Percentiles rank a stretch among this genome's conserved stretches.
These are phyloP conservation scores for Callaeas wilsoni DNA, from an alignment of 2,113 vertebrate species.

Conservation along the genomic window DNA sequence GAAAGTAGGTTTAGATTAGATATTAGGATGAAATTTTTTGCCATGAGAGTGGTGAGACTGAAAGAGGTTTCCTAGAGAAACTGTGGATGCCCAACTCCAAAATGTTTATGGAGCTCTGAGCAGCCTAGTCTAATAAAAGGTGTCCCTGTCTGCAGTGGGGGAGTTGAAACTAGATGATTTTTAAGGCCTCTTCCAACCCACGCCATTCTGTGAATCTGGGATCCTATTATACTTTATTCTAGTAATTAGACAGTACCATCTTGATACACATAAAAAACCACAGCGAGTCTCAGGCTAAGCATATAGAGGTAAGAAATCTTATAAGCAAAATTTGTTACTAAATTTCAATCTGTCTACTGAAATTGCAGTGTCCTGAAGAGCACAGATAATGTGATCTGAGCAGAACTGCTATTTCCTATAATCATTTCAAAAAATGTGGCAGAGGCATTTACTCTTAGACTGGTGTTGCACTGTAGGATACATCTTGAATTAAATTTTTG, in stretches of 20 bases:
- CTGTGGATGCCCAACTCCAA: too few relatives aligned
- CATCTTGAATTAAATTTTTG: neutral
- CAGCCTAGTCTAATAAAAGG: neutral
- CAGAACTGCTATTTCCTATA: neutral
- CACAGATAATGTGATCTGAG: neutral
- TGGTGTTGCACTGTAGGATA: neutral
- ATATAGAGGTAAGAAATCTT: neutral
- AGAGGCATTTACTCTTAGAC: neutral
- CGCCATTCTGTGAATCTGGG: neutral
- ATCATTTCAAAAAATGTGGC: neutral
- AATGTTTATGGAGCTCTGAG: neutral
- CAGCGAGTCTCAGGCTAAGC: neutral
- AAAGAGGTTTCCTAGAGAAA: neutral
- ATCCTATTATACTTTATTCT: neutral
- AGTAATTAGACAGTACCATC: neutral
- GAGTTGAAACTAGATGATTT: neutral
- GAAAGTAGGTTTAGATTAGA: neutral
- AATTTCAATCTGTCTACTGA: neutral
- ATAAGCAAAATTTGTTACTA: neutral
- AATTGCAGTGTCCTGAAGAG: neutral
- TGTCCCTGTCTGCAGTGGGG: neutral
- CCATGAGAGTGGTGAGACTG: too few relatives aligned
- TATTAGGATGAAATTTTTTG: neutral
- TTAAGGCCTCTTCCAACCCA: neutral
- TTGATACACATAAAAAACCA: neutral